A percentile compares a stretch with the other conserved stretches of the same genome.
phyloP scores from a whole-genome alignment of 2,888 invertebrate genomes.

The Lasioglossum zephyrum region DNA sequence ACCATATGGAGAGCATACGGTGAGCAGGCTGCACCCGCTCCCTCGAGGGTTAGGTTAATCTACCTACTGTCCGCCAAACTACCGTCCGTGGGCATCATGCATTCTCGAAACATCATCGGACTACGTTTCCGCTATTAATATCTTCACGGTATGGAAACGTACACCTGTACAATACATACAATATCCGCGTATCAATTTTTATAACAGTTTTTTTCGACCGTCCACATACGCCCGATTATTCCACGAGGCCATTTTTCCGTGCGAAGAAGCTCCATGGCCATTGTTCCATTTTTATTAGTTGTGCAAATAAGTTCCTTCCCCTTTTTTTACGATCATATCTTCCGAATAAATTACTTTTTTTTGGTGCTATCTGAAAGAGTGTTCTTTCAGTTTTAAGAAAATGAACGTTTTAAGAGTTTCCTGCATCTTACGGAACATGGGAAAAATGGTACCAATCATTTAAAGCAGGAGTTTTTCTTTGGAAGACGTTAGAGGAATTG shows the following conservation, averaged over 20 bases:
- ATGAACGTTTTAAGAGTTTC: too few relatives aligned
- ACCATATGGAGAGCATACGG: conserved; percentile 84
- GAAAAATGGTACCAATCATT: too few relatives aligned
- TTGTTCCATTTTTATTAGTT: not conserved
- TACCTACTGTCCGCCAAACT: conserved; percentile 82
- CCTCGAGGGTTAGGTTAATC: conserved; percentile 81
- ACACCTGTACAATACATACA: conserved; percentile 3
- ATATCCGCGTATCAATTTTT: conserved; percentile 2
- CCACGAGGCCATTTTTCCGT: too few relatives aligned
- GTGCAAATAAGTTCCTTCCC: too few relatives aligned
- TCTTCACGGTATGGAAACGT: conserved; percentile 39
- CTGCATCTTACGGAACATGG: too few relatives aligned
- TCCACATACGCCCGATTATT: not conserved
- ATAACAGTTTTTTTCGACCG: not conserved
- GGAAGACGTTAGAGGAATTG: too few relatives aligned
- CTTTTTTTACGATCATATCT: too few relatives aligned
- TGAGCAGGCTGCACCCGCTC: conserved; percentile 80
- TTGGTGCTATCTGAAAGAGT: too few relatives aligned
- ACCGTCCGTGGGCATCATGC: conserved; percentile 81
- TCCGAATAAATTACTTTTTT: too few relatives aligned
- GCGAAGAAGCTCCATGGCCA: not conserved
- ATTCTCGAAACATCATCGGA: conserved; percentile 64
- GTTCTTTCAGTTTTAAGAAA: too few relatives aligned
- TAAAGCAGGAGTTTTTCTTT: too few relatives aligned
- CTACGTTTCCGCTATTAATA: conserved; percentile 71